Percentiles rank a stretch among this genome's conserved stretches.
These are phyloP conservation scores for Pseudochromis fuscus DNA, from an alignment of 2,797 vertebrate species.

Conservation along the genomic window DNA sequence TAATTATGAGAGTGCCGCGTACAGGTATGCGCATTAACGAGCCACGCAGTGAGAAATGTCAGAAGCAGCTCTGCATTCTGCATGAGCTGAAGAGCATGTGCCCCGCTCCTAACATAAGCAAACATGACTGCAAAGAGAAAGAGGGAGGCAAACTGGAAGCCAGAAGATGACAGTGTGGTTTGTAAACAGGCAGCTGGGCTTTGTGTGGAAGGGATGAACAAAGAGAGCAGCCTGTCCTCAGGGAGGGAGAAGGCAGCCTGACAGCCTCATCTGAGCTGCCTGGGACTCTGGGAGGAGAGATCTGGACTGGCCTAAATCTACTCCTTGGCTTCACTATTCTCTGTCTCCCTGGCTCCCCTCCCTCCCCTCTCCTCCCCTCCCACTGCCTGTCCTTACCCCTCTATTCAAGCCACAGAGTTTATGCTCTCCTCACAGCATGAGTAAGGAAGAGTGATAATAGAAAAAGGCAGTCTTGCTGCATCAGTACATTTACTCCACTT, in stretches of 20 bases:
- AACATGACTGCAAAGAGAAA: slow-evolving; percentile 72
- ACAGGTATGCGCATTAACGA: slow-evolving; percentile 68
- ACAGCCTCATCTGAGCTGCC: slow-evolving; percentile 84
- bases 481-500: slow-evolving; percentile 79
- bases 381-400: slow-evolving; percentile 73
- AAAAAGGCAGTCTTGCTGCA: slow-evolving; percentile 81
- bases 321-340: slow-evolving; percentile 79
- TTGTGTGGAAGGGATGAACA: slow-evolving; percentile 83
- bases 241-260: slow-evolving; percentile 81
- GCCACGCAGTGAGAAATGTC: slow-evolving; percentile 58
- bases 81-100: slow-evolving; percentile 50
- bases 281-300: slow-evolving; percentile 84
- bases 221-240: slow-evolving; percentile 82
- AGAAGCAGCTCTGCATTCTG: slow-evolving; percentile 51
- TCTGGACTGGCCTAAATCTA: slow-evolving; percentile 85
- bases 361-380: slow-evolving; percentile 45
- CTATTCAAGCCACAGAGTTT: slow-evolving; percentile 78
- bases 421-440: slow-evolving; percentile 78
- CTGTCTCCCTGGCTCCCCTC: slow-evolving; percentile 65
- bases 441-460: slow-evolving; percentile 80
- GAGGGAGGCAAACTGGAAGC: slow-evolving; percentile 73
- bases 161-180: slow-evolving; percentile 83
- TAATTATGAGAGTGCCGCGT: slow-evolving; percentile 60
- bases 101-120: slow-evolving; percentile 61
- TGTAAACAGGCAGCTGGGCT: slow-evolving; percentile 85